Base-by-base conservation (phyloP, 2,113 vertebrate species). In the Numida meleagris region DNA sequence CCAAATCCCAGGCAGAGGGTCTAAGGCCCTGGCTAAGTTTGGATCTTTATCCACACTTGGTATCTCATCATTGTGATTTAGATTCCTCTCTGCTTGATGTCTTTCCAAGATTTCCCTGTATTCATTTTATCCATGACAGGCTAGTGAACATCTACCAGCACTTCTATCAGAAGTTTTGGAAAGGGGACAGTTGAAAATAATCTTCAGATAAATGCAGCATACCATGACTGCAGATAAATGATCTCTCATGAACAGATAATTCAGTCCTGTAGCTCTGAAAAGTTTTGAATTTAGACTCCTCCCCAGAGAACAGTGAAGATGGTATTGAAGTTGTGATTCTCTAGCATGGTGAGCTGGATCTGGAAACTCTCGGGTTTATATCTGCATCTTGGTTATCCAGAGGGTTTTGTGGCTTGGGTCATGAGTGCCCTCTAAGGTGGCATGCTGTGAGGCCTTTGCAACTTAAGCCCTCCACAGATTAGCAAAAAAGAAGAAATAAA, bases 61-160 rank as follows among this genome's bases (percentile, higher is more conserved):
- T 82, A 78, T 73, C 66, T 91, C 27, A 45, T 73, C 81, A n/a
- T 57, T 70, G 36, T 87, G 70, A 85, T 92, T 48, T 58, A 93
- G 53, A 74, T 85, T 89, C 17, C 42, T 59, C 46, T 92, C 66
- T 70, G 43, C 81, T 90, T 96, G 83, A 91, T 89, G 81, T 76
- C 77, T 82, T 95, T 94, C 93, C 95, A 93, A 93, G 74, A 70
- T 89, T 90, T 46, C n/a, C 31, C 65, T 88, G 43, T 36, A 34
- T 87, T 83, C 3, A 0, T 87, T 93, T 96, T 79, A 68, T 84
- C n/a, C 45, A 66, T 87, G 74, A 92, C 76, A 94, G 58, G 21
- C 25, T 61, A 76, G 46, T 45, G 77, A 84, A 72, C 38, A 53
- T 89, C 67, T 90, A 74, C 57, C 29, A 6, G 58, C n/a, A 25